Conservation (phyloP, 2,797 vertebrate genomes). For the Limnodromus scolopaceus region DNA sequence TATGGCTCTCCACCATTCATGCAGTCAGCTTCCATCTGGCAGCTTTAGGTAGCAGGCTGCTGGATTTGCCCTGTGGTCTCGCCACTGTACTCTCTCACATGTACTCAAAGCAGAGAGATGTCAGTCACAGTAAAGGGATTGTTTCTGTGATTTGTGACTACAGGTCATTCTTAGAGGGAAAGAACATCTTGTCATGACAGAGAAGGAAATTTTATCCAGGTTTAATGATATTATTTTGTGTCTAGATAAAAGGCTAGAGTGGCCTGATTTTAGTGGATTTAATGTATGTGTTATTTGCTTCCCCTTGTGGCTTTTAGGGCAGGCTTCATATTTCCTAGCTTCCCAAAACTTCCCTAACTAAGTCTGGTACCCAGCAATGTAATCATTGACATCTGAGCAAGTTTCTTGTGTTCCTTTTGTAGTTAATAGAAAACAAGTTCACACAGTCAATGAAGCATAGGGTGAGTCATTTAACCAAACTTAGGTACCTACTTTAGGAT, state of each 20-base stretch:
- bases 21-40: neutral
- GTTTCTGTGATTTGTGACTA: neutral
- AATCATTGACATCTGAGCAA: neutral
- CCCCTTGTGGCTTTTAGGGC: neutral
- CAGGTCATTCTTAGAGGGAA: neutral
- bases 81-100: neutral
- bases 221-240: neutral
- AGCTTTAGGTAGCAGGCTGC: neutral
- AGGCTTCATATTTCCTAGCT: neutral
- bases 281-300: neutral
- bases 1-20: neutral
- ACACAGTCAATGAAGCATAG: neutral
- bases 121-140: neutral
- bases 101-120: neutral
- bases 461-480: slow-evolving; percentile 26
- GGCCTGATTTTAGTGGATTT: neutral
- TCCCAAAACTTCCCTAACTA: neutral
- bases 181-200: neutral
- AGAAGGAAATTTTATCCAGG: neutral
- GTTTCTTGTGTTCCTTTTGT: neutral
- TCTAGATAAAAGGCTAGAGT: neutral
- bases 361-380: neutral
- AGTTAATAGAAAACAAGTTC: neutral
- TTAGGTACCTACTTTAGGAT: neutral
- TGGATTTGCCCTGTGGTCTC: neutral